Conservation (phyloP, 2,888 invertebrate species). For the Lepeophtheirus nordmannii region DNA sequence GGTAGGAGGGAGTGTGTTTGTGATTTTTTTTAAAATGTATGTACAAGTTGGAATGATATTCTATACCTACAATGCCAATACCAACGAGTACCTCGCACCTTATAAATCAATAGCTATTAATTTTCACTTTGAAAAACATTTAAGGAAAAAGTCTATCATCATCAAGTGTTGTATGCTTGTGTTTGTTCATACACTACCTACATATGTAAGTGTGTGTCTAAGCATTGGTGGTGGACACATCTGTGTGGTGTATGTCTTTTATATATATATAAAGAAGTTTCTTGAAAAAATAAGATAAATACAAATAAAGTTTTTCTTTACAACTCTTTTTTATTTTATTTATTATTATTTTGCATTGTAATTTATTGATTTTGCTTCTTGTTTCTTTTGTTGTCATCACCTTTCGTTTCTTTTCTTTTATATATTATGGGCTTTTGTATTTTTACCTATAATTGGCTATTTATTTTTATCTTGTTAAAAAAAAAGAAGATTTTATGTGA, state of each 20-base stretch:
- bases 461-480: slow-evolving; percentile 27
- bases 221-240: too few relatives aligned
- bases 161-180: background rate
- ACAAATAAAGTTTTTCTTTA: background rate
- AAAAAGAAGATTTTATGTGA: background rate
- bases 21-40: too few relatives aligned
- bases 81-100: too few relatives aligned
- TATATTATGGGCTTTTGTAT: background rate
- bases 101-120: background rate
- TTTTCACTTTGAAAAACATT: background rate
- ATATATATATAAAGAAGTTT: too few relatives aligned
- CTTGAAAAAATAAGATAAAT: too few relatives aligned
- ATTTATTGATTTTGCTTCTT: slow-evolving; percentile 12
- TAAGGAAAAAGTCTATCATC: background rate
- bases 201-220: too few relatives aligned
- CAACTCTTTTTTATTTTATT: background rate
- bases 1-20: too few relatives aligned
- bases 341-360: slow-evolving; percentile 10
- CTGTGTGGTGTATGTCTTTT: too few relatives aligned
- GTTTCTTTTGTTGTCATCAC: background rate
- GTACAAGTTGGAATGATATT: too few relatives aligned
- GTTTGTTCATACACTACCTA: too few relatives aligned
- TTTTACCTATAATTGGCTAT: slow-evolving; percentile 19
- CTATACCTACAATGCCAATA: too few relatives aligned
- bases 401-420: background rate